These are phyloP conservation scores for Lichenostomus cassidix DNA, from an alignment of 2,113 vertebrate species.

Conservation along the genomic window DNA sequence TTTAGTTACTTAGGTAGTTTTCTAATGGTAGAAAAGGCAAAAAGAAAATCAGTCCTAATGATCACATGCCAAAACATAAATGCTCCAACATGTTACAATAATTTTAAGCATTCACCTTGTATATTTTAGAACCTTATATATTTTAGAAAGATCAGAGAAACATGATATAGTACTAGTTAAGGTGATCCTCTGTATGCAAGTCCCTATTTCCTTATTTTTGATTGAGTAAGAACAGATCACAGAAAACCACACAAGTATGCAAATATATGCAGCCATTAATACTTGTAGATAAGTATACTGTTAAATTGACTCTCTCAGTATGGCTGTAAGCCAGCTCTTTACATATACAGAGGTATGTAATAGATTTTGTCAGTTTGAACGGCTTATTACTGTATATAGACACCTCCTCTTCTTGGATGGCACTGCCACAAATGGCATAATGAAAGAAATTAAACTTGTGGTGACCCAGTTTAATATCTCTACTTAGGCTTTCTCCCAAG, in stretches of 20 bases:
- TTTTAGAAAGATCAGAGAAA: background rate
- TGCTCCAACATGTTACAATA: background rate
- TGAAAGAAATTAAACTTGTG: background rate
- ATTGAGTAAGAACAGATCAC: background rate
- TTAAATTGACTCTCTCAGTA: background rate
- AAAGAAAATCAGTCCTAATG: background rate
- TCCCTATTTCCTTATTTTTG: background rate
- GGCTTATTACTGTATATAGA: background rate
- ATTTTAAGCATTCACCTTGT: background rate
- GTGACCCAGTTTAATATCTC: background rate
- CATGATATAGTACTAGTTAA: background rate
- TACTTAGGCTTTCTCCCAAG: background rate
- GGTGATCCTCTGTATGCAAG: background rate
- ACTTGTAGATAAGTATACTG: background rate
- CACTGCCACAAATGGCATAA: background rate
- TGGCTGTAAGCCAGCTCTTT: background rate
- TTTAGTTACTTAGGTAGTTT: background rate
- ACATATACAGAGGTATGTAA: background rate
- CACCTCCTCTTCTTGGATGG: background rate
- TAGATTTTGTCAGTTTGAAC: background rate
- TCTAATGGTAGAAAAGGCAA: background rate
- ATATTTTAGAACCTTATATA: background rate
- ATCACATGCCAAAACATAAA: background rate
- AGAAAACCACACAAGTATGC: background rate
- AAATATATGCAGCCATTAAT: background rate